Evolutionary conservation across 2,113 vertebrate genomes (phyloP).

Genomic region (Tachycineta bicolor): DNA sequence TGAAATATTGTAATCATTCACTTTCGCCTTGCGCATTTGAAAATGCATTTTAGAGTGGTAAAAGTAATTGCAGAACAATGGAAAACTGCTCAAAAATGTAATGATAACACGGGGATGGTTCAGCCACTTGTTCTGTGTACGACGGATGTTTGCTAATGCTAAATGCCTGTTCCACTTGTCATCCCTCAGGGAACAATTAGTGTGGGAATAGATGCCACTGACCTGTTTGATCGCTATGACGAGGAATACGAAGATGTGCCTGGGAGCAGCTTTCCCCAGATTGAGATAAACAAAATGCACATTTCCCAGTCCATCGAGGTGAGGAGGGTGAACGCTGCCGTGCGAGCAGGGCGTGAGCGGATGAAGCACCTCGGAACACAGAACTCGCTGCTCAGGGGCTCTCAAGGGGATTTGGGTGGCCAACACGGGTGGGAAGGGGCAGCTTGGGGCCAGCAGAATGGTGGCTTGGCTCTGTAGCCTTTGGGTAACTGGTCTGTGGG

Average conservation of each 20-base stretch:
- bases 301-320: constrained; percentile 99
- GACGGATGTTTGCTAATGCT: background rate
- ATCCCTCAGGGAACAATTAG: constrained; percentile 90
- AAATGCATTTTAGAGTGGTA: background rate
- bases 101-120: rapidly evolving
- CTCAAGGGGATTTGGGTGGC: background rate
- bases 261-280: constrained; percentile 85
- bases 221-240: constrained; percentile 96
- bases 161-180: background rate
- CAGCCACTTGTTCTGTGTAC: rapidly evolving
- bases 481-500: background rate
- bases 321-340: background rate
- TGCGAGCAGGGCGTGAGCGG: background rate
- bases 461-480: background rate
- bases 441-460: background rate
- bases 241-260: constrained; percentile 91
- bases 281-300: constrained; percentile 99
- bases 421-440: background rate
- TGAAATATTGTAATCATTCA: background rate
- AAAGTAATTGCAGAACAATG: background rate
- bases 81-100: background rate
- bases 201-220: constrained; percentile 95
- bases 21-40: background rate
- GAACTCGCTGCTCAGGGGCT: background rate
- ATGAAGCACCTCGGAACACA: background rate